Conservation (phyloP, 2,113 vertebrate species). For the Prunella fulvescens region DNA sequence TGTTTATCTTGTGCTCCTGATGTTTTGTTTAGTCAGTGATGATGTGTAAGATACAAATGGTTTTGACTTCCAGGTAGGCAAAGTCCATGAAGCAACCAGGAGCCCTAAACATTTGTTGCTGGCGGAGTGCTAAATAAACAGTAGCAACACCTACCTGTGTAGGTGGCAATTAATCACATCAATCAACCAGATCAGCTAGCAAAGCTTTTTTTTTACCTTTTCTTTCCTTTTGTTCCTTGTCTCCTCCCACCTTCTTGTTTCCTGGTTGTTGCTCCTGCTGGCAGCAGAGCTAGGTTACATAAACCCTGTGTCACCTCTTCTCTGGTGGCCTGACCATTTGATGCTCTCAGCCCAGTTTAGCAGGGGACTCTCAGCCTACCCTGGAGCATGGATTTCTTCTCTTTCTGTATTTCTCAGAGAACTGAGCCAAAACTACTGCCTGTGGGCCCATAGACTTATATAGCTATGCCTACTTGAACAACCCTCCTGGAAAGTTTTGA, state of each 20-base stretch:
- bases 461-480: background rate
- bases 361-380: background rate
- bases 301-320: background rate
- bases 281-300: background rate
- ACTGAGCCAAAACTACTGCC: background rate
- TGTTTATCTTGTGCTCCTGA: constrained; percentile 10
- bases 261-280: background rate
- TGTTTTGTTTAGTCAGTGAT: constrained; percentile 16
- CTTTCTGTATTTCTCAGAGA: background rate
- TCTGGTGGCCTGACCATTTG: background rate
- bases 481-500: background rate
- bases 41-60: background rate
- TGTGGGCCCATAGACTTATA: background rate
- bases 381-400: background rate
- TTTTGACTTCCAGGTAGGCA: constrained; percentile 40
- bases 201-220: background rate
- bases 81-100: constrained; percentile 40
- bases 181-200: constrained; percentile 28
- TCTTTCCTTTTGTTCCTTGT: constrained; percentile 38
- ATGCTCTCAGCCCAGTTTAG: background rate
- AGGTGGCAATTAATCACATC: constrained; percentile 66
- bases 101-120: constrained; percentile 53
- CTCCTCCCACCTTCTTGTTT: constrained; percentile 31
- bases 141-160: constrained; percentile 51
- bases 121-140: constrained; percentile 63